phyloP scores from a whole-genome alignment of 2,797 vertebrate species.

The Sebastes hopkinsi region DNA sequence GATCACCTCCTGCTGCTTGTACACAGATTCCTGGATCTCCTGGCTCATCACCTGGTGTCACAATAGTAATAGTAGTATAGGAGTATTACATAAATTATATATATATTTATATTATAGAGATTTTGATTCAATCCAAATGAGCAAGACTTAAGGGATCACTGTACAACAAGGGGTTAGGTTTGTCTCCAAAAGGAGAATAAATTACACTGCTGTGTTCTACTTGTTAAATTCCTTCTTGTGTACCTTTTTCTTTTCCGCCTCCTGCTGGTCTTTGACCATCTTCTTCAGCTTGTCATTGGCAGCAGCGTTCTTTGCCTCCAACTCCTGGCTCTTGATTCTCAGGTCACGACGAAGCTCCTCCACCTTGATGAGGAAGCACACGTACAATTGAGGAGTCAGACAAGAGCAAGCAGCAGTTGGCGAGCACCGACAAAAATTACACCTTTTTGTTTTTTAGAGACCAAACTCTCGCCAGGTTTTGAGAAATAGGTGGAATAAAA shows the following conservation, averaged over 20 bases:
- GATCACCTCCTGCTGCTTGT: constrained; percentile 97
- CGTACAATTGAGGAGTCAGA: neutral
- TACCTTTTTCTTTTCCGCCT: constrained; percentile 99
- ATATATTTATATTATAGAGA: too few species aligned
- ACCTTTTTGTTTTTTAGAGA: neutral
- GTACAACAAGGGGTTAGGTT: neutral
- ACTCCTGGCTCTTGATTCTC: constrained; percentile 97
- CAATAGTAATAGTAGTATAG: neutral
- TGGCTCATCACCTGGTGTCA: constrained; percentile 97
- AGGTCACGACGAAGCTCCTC: constrained; percentile 96
- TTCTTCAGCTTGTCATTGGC: constrained; percentile 99
- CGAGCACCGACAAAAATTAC: neutral
- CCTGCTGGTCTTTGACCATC: constrained; percentile 99
- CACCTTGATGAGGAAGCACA: constrained; percentile 80
- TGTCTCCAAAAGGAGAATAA: neutral
- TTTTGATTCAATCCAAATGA: neutral
- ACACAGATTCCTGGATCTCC: constrained; percentile 97
- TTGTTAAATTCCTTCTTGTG: neutral
- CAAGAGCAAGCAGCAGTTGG: neutral
- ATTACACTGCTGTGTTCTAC: too few species aligned
- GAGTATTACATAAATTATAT: neutral
- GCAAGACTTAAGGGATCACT: neutral
- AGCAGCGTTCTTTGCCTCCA: constrained; percentile 97
- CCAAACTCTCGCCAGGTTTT: neutral
- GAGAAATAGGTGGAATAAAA: neutral